Evolutionary conservation across 2,113 vertebrate species (phyloP), one percentile per base, ranked within the genome.

Genomic region (Poecile atricapillus): DNA sequence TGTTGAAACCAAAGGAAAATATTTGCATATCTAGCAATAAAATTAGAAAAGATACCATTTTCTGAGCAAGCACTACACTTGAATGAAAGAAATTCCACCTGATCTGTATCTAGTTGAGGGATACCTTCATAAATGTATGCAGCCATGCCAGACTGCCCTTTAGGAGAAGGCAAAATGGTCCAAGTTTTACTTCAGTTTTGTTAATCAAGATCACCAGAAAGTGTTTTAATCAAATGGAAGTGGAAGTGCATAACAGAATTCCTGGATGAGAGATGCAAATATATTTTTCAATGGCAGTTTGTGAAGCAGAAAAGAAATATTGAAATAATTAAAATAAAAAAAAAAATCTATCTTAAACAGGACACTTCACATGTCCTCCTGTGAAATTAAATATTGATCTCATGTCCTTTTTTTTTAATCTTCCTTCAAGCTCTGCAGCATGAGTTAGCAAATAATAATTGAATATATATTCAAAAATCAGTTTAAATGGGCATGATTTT

Each of bases 341-440:
- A 33, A 39, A 39, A 33, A 33, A 21, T 10, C 23, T 41, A 0
- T 35, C 23, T 68, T 74, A n/a, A 87, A 82, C 31, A 58, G 23
- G 15, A 68, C 9, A 39, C 1, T 74, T 80, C 33, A 11, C 49
- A 4, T 63, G 31, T 62, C 35, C 25, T 84, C 35, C 78, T 71
- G 33, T 55, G 52, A 88, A 85, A 91, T 84, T 93, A 93, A 90
- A 91, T 86, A 93, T 90, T 87, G 78, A 93, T 87, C 33, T 58
- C 23, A 27, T 17, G 7, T 47, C 74, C 74, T 63, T 62, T 35
- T 93, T 62, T 59, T 60, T 27, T 4, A 50, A 50, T 68, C 30
- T 60, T 58, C 27, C 23, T 93, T 90, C 31, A 79, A 39, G 16
- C 22, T 91, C 83, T 74, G 22, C 24, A 77, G 27, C 12, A 76